Evolutionary conservation across 2,113 vertebrate genomes (phyloP), one percentile per base, ranked within the genome.

Genomic region (Typhlomys cinereus): DNA sequence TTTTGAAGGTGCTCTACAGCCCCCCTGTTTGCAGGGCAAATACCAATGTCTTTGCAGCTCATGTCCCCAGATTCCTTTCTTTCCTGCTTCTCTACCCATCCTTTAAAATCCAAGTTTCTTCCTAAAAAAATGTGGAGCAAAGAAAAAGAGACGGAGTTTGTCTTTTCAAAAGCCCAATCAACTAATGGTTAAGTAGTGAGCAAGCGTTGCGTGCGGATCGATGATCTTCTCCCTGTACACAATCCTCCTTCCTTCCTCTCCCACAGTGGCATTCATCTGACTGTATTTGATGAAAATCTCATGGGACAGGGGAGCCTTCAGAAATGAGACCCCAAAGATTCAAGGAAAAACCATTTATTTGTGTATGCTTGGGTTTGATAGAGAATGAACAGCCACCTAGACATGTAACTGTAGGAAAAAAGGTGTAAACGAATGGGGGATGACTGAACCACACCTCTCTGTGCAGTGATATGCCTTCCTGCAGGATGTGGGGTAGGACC

Each of bases 101-200:
- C 50, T 94, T 70, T 83, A 78, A 91, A 94, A 82, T 10, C 74
- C 44, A 89, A 41, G 29, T 10, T 85, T 82, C 20, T 75, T 89
- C 52, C 71, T 74, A 31, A 81, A 69, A 46, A 90, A 57, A 70
- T 36, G 76, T 34, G 34, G 25, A 73, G 34, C 41, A 59, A 85
- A 61, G 61, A 66, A 71, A 88, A 39, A 66, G 36, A 92, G 36
- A 44, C 5, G 8, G 0, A 75, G 4, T 21, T 39, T 11, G 76
- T 27, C 25, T 62, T 14, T 73, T 36, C 62, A 50, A 87, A 92
- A 87, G 61, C 61, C 50, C 62, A 80, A 73, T 59, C 39, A 82
- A 73, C 23, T 87, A 75, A 75, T 48, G 73, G 2, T 57, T 54
- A 90, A 81, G 27, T 12, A 71, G 4, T 67, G 34, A 91, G 76